phyloP scores from a whole-genome alignment of 1,140 invertebrate genomes.

The Aphelinus atriplicis region DNA sequence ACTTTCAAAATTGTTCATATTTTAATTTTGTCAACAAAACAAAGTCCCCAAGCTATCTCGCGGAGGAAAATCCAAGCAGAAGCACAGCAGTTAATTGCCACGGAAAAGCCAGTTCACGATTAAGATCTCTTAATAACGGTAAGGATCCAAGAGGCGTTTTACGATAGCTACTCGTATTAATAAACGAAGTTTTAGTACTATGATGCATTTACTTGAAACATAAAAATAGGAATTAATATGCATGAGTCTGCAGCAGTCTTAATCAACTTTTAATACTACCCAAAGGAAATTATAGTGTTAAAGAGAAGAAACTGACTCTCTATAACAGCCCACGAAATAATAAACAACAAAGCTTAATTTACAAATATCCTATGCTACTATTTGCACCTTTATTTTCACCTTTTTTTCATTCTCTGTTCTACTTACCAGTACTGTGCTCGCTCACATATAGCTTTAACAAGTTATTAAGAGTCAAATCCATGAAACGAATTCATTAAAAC shows the following conservation, averaged over 20 bases:
- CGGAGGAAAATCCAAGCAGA: not conserved
- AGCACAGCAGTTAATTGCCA: not conserved
- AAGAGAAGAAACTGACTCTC: not conserved
- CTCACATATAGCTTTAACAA: too few relatives aligned
- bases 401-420: too few relatives aligned
- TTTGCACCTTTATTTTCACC: too few relatives aligned
- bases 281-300: slow-evolving; percentile 21
- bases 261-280: slow-evolving; percentile 31
- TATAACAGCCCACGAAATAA: too few relatives aligned
- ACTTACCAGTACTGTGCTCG: too few relatives aligned
- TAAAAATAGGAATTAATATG: slow-evolving; percentile 38
- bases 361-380: too few relatives aligned
- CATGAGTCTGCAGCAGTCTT: slow-evolving; percentile 15
- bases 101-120: not conserved
- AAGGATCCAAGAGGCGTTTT: slow-evolving; percentile 21
- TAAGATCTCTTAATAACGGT: slow-evolving; percentile 20
- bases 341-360: too few relatives aligned
- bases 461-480: too few relatives aligned
- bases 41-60: not conserved
- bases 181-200: slow-evolving; percentile 36
- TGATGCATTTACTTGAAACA: slow-evolving; percentile 27
- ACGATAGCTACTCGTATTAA: slow-evolving; percentile 38
- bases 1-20: too few relatives aligned
- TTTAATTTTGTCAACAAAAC: too few relatives aligned
- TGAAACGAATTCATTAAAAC: too few relatives aligned